Percentiles rank a stretch among this genome's conserved stretches.
Conservation (phyloP, 1,140 invertebrate genomes). For the Teleogryllus occipitalis region DNA sequence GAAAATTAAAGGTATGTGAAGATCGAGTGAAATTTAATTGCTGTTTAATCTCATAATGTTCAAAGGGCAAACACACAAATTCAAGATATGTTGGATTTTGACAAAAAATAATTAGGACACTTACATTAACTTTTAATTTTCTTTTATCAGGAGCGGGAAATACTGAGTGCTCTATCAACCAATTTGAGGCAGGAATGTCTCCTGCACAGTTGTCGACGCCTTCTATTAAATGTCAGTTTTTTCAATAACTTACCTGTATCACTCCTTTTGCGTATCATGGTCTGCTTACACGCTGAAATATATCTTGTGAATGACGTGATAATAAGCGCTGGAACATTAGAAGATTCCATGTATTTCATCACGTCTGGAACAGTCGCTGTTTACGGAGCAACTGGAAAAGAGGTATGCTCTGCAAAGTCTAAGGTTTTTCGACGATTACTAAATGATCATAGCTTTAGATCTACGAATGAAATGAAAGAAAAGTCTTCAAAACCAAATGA, state of each 20-base stretch:
- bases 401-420: neutral
- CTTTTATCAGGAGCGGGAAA: neutral
- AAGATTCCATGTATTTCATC: neutral
- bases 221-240: neutral
- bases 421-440: no score
- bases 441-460: no score
- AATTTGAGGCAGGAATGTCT: neutral
- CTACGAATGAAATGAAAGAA: no score
- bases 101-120: no score
- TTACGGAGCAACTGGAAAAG: neutral
- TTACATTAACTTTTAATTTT: no score
- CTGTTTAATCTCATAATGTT: no score
- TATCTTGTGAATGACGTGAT: constrained; percentile 22
- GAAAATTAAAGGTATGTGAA: no score
- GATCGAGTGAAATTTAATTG: no score
- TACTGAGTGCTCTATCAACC: neutral
- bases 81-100: no score
- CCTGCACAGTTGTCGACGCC: neutral
- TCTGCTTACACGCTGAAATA: neutral
- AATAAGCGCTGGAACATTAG: neutral
- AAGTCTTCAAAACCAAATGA: no score
- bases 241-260: neutral
- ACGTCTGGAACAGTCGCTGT: neutral
- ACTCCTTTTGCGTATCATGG: neutral
- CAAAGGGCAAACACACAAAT: no score